Evolutionary conservation across 2,888 invertebrate genomes (phyloP).

Genomic region (Euclidia mi): DNA sequence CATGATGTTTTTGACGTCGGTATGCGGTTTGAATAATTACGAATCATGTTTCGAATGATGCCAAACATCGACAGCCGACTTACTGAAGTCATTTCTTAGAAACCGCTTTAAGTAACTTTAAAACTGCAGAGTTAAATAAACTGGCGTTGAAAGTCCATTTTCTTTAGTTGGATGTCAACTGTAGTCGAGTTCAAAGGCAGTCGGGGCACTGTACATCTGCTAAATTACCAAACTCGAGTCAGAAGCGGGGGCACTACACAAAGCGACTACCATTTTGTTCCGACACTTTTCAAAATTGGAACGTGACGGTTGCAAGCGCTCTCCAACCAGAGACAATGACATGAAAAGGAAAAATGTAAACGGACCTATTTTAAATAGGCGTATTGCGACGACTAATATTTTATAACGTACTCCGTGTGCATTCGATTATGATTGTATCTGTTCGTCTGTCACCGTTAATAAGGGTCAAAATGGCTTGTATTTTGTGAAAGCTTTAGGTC

Average conservation of each 20-base stretch:
- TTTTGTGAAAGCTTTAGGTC: constrained; percentile 61
- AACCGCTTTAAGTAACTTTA: constrained; percentile 46
- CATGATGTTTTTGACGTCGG: constrained; percentile 86
- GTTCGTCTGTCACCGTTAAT: constrained; percentile 31
- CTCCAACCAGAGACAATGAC: constrained; percentile 88
- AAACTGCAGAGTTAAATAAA: constrained; percentile 40
- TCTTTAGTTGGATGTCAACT: constrained; percentile 56
- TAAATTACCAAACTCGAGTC: constrained; percentile 84
- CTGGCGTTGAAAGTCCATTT: constrained; percentile 60
- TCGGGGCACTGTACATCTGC: constrained; percentile 76
- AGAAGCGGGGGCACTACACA: constrained; percentile 78
- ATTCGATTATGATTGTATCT: constrained; percentile 61
- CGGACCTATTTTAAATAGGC: constrained; percentile 88
- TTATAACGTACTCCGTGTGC: constrained; percentile 70
- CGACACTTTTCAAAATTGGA: constrained; percentile 90
- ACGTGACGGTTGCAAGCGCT: constrained; percentile 90
- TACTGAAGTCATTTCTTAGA: constrained; percentile 47
- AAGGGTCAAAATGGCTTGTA: constrained; percentile 69
- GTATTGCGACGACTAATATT: constrained; percentile 78
- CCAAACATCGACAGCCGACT: constrained; percentile 54
- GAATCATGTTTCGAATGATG: constrained; percentile 75
- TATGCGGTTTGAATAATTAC: constrained; percentile 86
- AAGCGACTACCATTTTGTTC: constrained; percentile 89
- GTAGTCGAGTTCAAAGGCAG: constrained; percentile 77
- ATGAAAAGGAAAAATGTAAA: constrained; percentile 90